Conservation (phyloP, 2,888 invertebrate species). For the Adelognathus sp. region DNA sequence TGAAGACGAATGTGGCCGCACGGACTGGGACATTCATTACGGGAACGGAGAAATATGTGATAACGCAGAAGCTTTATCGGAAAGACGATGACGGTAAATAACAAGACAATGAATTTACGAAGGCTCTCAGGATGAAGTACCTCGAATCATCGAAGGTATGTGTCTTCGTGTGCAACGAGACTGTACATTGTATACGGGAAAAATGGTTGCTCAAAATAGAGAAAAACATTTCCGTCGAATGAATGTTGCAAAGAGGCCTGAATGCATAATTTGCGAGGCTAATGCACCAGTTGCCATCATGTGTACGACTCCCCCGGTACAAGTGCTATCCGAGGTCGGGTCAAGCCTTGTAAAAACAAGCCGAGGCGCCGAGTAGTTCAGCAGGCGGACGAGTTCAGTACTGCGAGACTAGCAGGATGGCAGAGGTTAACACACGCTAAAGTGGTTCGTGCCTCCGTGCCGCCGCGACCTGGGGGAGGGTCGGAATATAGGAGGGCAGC, state of each 20-base stretch:
- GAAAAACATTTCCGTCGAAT: background rate
- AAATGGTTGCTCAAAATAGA: no score
- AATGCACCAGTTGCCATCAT: background rate
- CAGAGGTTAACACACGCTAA: slow-evolving; percentile 67
- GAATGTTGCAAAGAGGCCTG: background rate
- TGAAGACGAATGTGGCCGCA: no score
- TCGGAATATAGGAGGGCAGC: background rate
- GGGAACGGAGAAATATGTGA: no score
- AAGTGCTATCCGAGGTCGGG: slow-evolving; percentile 24
- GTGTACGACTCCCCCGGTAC: background rate
- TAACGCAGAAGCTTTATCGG: no score
- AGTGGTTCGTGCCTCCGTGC: slow-evolving; percentile 63
- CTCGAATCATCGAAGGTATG: no score
- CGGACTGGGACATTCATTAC: no score
- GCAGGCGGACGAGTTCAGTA: slow-evolving; percentile 3
- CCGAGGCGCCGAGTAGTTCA: background rate
- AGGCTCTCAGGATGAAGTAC: no score
- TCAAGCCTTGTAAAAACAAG: slow-evolving; percentile 28
- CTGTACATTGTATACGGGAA: no score
- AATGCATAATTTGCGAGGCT: background rate
- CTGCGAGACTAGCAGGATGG: slow-evolving; percentile 36
- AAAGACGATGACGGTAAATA: no score
- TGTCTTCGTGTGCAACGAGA: background rate
- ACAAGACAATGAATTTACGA: no score
- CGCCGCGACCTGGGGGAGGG: slow-evolving; percentile 16